phyloP scores from a whole-genome alignment of 2,113 vertebrate genomes.

The Ovibos moschatus region DNA sequence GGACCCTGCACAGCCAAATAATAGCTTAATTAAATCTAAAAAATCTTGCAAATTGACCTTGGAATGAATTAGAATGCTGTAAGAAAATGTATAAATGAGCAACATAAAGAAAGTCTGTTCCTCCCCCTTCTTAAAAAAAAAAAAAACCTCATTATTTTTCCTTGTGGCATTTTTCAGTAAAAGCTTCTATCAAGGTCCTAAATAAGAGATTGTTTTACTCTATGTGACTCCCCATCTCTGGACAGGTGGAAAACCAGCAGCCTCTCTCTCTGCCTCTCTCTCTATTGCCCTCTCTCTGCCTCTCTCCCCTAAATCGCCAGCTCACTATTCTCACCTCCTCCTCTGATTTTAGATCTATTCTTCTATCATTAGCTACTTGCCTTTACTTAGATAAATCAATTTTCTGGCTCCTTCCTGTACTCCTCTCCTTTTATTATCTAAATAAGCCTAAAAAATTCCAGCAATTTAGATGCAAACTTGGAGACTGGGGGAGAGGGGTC shows the following conservation, averaged over 20 bases:
- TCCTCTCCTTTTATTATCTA: neutral
- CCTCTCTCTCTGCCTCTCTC: neutral
- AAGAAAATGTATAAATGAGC: neutral
- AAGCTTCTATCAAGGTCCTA: neutral
- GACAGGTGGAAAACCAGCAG: neutral
- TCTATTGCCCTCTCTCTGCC: neutral
- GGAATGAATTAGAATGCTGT: neutral
- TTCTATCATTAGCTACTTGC: neutral
- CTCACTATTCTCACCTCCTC: neutral
- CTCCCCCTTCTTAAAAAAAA: neutral
- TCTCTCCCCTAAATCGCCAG: neutral
- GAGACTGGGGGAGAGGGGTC: fast-evolving
- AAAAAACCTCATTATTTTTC: neutral
- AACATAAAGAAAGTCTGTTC: neutral
- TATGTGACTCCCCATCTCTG: neutral
- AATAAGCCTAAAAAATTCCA: neutral
- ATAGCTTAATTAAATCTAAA: neutral
- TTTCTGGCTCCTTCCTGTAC: neutral
- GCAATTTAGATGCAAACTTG: neutral
- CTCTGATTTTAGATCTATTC: neutral
- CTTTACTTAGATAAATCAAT: neutral
- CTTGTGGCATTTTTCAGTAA: neutral
- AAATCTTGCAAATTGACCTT: neutral
- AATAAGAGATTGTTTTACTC: neutral
- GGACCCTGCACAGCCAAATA: neutral